Conservation (phyloP, 2,797 vertebrate species). For the Enteromius afrohamiltoni region DNA sequence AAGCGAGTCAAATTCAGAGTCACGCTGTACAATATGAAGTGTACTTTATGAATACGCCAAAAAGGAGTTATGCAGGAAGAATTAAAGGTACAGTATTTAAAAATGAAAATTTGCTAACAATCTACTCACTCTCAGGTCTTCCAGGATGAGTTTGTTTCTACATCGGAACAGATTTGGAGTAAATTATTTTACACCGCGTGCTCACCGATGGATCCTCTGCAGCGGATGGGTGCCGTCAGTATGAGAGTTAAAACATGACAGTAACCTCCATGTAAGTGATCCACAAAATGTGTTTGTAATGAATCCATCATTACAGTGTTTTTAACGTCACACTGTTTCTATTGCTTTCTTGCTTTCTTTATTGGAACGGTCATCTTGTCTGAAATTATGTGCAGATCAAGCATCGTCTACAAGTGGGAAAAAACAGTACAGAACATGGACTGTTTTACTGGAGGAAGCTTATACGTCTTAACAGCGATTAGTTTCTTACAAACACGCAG, state of each 20-base stretch:
- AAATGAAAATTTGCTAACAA: not conserved
- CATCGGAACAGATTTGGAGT: not conserved
- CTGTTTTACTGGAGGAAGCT: too few relatives aligned
- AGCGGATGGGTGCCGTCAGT: not conserved
- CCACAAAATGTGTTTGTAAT: not conserved
- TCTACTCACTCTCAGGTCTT: not conserved
- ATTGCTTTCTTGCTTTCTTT: not conserved
- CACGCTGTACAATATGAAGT: conserved; percentile 74
- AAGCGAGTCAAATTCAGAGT: conserved; percentile 78
- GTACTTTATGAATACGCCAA: conserved; percentile 65
- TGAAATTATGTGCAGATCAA: not conserved
- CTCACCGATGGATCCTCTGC: not conserved
- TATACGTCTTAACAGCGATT: not conserved
- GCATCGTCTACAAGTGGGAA: not conserved
- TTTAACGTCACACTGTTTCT: not conserved
- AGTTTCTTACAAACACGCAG: not conserved
- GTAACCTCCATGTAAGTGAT: not conserved
- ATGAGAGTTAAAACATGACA: not conserved
- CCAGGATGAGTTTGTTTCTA: not conserved
- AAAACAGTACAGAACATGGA: not conserved
- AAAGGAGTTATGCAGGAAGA: conserved; percentile 33
- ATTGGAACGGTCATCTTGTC: not conserved
- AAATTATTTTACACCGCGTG: not conserved
- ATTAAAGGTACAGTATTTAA: not conserved
- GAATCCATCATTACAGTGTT: not conserved